These are phyloP conservation scores for Polymixis lichenea DNA, from an alignment of 2,888 invertebrate genomes.

Conservation along the genomic window DNA sequence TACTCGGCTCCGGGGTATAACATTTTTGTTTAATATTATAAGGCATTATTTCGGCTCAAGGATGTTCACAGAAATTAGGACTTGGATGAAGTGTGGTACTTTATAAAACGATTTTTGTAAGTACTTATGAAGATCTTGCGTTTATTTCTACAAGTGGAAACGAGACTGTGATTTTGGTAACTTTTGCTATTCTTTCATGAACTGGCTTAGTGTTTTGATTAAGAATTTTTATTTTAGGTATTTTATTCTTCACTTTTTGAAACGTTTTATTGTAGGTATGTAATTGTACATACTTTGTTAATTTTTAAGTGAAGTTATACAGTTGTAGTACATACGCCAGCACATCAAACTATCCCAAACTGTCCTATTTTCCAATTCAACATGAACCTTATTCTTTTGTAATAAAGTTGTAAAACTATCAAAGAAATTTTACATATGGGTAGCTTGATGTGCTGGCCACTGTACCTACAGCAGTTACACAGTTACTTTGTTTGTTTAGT, in stretches of 20 bases:
- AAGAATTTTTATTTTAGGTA: background rate
- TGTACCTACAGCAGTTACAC: too few species aligned
- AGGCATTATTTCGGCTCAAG: constrained; percentile 8
- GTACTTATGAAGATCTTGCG: background rate
- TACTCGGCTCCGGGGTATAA: constrained; percentile 24
- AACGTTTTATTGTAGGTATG: background rate
- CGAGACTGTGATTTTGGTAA: background rate
- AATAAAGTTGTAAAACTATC: too few species aligned
- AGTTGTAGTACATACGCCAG: too few species aligned
- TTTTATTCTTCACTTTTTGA: background rate
- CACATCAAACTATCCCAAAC: too few species aligned
- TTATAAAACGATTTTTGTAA: constrained; percentile 1
- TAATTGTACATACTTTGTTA: too few species aligned
- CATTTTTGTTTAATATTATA: constrained; percentile 48
- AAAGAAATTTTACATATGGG: too few species aligned
- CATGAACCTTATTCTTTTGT: too few species aligned
- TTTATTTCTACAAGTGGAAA: too few species aligned
- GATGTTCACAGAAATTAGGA: constrained; percentile 16
- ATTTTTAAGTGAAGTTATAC: background rate
- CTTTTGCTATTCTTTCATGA: background rate
- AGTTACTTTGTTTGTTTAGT: too few species aligned
- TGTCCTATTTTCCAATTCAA: too few species aligned
- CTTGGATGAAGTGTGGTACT: constrained; percentile 24
- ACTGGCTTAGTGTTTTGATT: background rate
- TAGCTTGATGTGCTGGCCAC: too few species aligned